These are phyloP conservation scores for Misgurnus mizolepis DNA, from an alignment of 2,113 vertebrate genomes.

Conservation along the genomic window DNA sequence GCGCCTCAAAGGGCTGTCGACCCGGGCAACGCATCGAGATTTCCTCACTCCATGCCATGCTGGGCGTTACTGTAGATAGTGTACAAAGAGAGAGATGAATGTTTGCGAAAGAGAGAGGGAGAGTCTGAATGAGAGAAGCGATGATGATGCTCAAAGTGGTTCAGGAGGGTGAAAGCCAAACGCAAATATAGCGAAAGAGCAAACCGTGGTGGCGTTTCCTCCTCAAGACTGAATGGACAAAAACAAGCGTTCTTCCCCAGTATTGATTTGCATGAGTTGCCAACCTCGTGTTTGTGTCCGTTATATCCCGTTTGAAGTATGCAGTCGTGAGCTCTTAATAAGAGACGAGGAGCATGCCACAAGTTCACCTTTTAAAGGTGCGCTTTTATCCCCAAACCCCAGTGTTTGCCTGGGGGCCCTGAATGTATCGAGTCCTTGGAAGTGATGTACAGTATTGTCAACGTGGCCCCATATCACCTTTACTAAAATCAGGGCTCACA, in stretches of 20 bases:
- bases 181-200: conserved; percentile 7
- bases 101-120: conserved; percentile 18
- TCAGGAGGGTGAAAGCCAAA: conserved; percentile 30
- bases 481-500: neutral
- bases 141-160: neutral
- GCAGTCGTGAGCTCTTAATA: conserved; percentile 17
- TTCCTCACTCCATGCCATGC: conserved; percentile 13
- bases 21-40: conserved; percentile 7
- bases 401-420: conserved; percentile 56
- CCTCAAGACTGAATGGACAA: conserved; percentile 30
- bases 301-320: conserved; percentile 11
- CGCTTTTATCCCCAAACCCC: conserved; percentile 38
- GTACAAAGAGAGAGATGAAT: neutral
- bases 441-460: conserved; percentile 69
- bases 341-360: conserved; percentile 39
- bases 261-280: conserved; percentile 51
- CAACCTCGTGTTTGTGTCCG: conserved; percentile 31
- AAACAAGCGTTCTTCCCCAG: neutral
- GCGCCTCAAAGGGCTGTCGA: conserved; percentile 73
- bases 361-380: conserved; percentile 41
- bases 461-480: conserved; percentile 35
- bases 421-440: conserved; percentile 71
- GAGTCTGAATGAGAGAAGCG: conserved; percentile 13
- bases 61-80: conserved; percentile 33
- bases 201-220: neutral